Percentiles rank a stretch among this genome's conserved stretches.
These are phyloP conservation scores for Bucco capensis DNA, from an alignment of 2,113 vertebrate species.

Conservation along the genomic window DNA sequence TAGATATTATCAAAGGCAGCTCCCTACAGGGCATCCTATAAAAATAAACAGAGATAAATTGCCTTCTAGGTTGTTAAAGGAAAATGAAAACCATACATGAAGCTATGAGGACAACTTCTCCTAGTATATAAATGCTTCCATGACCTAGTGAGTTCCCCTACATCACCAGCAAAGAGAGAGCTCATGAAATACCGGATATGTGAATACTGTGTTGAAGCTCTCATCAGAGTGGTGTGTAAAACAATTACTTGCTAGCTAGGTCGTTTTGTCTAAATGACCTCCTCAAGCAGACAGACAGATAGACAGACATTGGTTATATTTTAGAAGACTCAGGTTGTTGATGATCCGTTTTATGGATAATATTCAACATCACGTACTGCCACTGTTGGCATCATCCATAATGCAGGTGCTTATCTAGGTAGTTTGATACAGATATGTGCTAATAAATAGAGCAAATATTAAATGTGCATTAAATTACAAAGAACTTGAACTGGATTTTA, in stretches of 20 bases:
- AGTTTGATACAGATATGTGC: neutral
- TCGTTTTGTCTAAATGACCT: neutral
- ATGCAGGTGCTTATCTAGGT: neutral
- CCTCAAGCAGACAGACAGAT: neutral
- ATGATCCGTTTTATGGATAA: neutral
- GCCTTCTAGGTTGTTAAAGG: neutral
- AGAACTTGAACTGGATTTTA: neutral
- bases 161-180: neutral
- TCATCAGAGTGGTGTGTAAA: neutral
- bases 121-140: neutral
- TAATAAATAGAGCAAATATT: neutral
- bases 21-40: neutral
- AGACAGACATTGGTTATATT: neutral
- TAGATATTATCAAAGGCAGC: constrained; percentile 6
- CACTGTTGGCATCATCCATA: neutral
- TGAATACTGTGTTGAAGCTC: neutral
- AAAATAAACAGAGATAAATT: constrained; percentile 4
- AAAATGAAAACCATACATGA: neutral
- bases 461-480: neutral
- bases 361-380: neutral
- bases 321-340: neutral
- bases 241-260: neutral
- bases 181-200: neutral
- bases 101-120: neutral
- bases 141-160: neutral